These are phyloP conservation scores for Trachymyrmex cornetzi DNA, from an alignment of 1,140 invertebrate species.

Conservation along the genomic window DNA sequence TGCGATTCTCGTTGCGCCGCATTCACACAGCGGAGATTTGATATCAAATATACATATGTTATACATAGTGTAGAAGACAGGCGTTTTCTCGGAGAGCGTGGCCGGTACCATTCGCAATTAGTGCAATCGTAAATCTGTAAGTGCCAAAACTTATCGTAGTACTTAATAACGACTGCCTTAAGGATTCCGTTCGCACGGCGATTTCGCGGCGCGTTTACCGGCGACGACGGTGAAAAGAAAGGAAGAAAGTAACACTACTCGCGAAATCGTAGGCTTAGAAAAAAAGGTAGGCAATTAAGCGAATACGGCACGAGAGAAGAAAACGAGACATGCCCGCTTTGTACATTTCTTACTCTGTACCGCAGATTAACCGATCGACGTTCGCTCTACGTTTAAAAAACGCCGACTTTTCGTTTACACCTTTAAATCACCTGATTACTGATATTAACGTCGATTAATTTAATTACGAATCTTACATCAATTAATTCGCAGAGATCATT, in stretches of 20 bases:
- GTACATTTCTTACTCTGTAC: slow-evolving; percentile 82
- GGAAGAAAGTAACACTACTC: slow-evolving; percentile 39
- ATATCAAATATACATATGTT: slow-evolving; percentile 45
- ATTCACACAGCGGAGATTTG: slow-evolving; percentile 18
- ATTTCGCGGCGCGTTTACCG: slow-evolving; percentile 67
- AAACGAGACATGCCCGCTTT: slow-evolving; percentile 78
- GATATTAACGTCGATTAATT: background rate
- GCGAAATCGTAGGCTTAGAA: slow-evolving; percentile 64
- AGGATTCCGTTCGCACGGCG: slow-evolving; percentile 71
- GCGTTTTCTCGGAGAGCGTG: slow-evolving; percentile 60
- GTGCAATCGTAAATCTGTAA: slow-evolving; percentile 83
- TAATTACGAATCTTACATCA: background rate
- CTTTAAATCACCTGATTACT: background rate
- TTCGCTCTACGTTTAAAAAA: slow-evolving; percentile 34
- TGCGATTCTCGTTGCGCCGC: background rate
- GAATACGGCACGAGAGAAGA: slow-evolving; percentile 26
- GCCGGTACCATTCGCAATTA: slow-evolving; percentile 80
- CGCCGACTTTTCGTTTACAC: slow-evolving; percentile 4
- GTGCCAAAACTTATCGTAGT: slow-evolving; percentile 85
- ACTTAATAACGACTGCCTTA: slow-evolving; percentile 81
- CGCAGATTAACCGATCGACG: slow-evolving; percentile 75
- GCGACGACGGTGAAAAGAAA: slow-evolving; percentile 41
- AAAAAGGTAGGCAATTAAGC: slow-evolving; percentile 54
- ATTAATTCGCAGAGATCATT: background rate
- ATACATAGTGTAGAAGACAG: slow-evolving; percentile 44